These are phyloP conservation scores for Dynastes tityus DNA, from an alignment of 2,888 invertebrate species.

Conservation along the genomic window DNA sequence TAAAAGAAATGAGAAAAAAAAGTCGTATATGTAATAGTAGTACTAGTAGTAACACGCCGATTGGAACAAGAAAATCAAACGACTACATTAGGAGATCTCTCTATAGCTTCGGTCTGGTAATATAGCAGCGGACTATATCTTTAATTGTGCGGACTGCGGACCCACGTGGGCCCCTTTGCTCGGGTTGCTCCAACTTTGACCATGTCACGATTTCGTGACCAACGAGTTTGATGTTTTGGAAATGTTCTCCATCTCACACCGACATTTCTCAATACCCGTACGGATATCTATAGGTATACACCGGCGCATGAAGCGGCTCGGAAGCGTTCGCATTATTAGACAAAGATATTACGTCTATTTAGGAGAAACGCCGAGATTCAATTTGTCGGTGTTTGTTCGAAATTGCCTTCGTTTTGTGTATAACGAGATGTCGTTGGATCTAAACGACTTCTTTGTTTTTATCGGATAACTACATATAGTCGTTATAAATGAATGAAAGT, in stretches of 20 bases:
- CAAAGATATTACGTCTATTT: slow-evolving; percentile 5
- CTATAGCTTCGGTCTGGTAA: slow-evolving; percentile 7
- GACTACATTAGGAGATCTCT: slow-evolving; percentile 47
- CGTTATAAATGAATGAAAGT: too few relatives aligned
- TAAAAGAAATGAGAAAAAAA: slow-evolving; percentile 13
- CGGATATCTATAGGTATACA: slow-evolving; percentile 1
- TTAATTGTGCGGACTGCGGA: slow-evolving; percentile 49
- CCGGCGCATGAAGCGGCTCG: neutral
- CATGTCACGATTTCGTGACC: slow-evolving; percentile 60
- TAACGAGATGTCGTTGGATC: neutral
- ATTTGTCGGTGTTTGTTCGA: neutral
- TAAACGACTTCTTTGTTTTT: neutral
- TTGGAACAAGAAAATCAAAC: slow-evolving; percentile 47
- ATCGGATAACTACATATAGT: neutral
- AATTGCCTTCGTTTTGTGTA: neutral
- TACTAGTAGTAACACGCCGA: slow-evolving; percentile 39
- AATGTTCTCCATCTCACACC: slow-evolving; percentile 54
- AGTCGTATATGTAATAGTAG: slow-evolving; percentile 32
- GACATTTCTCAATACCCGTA: slow-evolving; percentile 42
- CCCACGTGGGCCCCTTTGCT: slow-evolving; percentile 53
- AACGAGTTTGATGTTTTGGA: slow-evolving; percentile 55
- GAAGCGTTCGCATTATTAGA: slow-evolving; percentile 19
- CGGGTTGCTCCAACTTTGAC: slow-evolving; percentile 54
- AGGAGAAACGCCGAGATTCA: neutral
- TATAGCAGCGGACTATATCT: slow-evolving; percentile 33